These are phyloP conservation scores for Carcinoscorpius rotundicauda DNA, from an alignment of 1,140 invertebrate species.

Conservation along the genomic window DNA sequence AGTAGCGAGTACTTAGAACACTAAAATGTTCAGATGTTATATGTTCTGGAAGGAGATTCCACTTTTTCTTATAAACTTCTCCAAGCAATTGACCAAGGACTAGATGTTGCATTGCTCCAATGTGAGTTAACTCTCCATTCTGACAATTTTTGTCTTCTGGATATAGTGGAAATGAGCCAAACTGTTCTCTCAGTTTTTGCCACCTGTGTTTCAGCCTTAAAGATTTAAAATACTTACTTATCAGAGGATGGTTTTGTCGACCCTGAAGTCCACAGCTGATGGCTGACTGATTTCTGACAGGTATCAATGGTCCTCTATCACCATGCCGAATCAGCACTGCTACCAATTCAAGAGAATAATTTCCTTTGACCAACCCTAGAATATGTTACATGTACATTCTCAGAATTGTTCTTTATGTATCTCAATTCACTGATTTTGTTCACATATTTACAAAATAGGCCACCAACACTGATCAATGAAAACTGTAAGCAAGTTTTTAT, in stretches of 20 bases:
- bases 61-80: slow-evolving; percentile 49
- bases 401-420: too few relatives aligned
- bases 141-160: slow-evolving; percentile 47
- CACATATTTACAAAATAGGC: too few relatives aligned
- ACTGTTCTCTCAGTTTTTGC: slow-evolving; percentile 14
- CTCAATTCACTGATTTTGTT: too few relatives aligned
- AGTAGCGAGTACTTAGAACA: slow-evolving; percentile 66
- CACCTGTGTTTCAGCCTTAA: slow-evolving; percentile 10
- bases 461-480: too few relatives aligned
- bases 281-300: slow-evolving; percentile 55
- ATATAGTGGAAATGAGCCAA: slow-evolving; percentile 51
- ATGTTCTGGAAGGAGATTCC: slow-evolving; percentile 39
- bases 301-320: slow-evolving; percentile 67
- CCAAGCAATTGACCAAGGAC: slow-evolving; percentile 56
- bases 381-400: too few relatives aligned
- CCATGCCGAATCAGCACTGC: slow-evolving; percentile 72
- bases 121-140: slow-evolving; percentile 55
- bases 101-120: slow-evolving; percentile 57
- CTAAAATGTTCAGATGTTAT: slow-evolving; percentile 47
- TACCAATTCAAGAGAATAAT: slow-evolving; percentile 60
- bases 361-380: slow-evolving; percentile 42
- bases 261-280: slow-evolving; percentile 53
- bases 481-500: too few relatives aligned
- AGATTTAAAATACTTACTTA: slow-evolving; percentile 25
- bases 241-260: slow-evolving; percentile 21